phyloP scores from a whole-genome alignment of 2,113 vertebrate species.

The Chitala chitala region DNA sequence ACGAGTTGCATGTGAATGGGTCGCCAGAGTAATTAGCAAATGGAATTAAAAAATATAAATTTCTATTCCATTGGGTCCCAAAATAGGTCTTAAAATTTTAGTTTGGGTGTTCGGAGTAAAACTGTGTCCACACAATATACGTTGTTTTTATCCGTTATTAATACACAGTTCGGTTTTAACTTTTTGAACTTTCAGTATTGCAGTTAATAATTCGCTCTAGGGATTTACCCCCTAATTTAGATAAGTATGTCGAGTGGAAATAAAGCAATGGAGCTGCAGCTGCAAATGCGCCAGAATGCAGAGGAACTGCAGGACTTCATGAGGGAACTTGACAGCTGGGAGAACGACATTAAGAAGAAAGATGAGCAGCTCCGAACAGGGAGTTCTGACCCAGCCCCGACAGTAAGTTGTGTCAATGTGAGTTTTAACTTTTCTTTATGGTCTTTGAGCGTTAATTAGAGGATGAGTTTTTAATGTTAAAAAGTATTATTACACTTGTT shows the following conservation, averaged over 20 bases:
- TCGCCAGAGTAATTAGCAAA: no score
- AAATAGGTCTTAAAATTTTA: no score
- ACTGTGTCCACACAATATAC: no score
- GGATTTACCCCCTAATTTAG: no score
- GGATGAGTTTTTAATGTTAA: neutral
- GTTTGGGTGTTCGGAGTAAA: no score
- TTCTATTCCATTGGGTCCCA: no score
- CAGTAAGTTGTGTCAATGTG: constrained; percentile 38
- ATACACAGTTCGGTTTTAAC: no score
- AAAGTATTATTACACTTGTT: neutral
- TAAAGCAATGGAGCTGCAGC: constrained; percentile 81
- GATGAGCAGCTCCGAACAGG: constrained; percentile 75
- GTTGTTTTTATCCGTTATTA: no score
- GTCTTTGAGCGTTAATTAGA: neutral
- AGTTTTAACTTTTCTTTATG: neutral
- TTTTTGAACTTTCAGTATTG: no score
- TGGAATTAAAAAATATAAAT: no score
- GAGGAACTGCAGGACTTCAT: constrained; percentile 88
- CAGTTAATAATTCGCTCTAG: no score
- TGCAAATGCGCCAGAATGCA: constrained; percentile 87
- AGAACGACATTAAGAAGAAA: constrained; percentile 83
- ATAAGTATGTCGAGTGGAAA: constrained; percentile 69
- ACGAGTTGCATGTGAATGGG: no score
- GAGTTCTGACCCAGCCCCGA: constrained; percentile 50
- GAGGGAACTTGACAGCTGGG: constrained; percentile 86